A percentile compares a stretch with the other conserved stretches of the same genome.
phyloP scores from a whole-genome alignment of 2,797 vertebrate species.

The Catharus ustulatus region DNA sequence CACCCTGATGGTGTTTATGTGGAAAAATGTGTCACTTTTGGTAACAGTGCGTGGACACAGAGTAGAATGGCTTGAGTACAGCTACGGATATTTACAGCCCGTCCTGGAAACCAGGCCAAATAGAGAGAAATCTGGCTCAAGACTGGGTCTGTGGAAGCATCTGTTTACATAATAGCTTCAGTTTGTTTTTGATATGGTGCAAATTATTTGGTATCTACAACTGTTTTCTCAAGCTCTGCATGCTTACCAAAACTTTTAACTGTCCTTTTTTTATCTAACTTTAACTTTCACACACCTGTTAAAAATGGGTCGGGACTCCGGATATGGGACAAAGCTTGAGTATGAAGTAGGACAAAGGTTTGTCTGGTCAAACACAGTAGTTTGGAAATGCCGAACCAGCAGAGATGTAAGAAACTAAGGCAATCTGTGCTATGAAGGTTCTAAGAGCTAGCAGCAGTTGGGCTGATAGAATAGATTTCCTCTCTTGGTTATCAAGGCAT shows the following conservation, averaged over 20 bases:
- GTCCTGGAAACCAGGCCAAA: not conserved
- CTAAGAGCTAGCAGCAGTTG: not conserved
- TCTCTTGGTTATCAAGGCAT: not conserved
- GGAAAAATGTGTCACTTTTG: not conserved
- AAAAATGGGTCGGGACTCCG: not conserved
- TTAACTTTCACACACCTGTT: not conserved
- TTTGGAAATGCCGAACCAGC: not conserved
- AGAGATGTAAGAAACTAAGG: not conserved
- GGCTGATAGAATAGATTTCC: not conserved
- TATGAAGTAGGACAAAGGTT: not conserved
- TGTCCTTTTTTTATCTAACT: not conserved
- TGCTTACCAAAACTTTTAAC: not conserved
- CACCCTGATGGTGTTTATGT: not conserved
- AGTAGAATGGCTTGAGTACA: not conserved
- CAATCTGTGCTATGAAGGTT: not conserved
- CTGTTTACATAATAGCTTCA: not conserved
- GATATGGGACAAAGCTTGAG: not conserved
- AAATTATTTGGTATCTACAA: not conserved
- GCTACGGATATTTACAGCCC: fast-evolving
- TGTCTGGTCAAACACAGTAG: not conserved
- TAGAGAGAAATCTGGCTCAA: not conserved
- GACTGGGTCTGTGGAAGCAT: not conserved
- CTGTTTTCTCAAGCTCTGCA: not conserved
- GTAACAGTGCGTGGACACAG: not conserved
- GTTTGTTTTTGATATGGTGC: not conserved